phyloP scores from a whole-genome alignment of 2,113 vertebrate species.

The Camelus dromedarius region DNA sequence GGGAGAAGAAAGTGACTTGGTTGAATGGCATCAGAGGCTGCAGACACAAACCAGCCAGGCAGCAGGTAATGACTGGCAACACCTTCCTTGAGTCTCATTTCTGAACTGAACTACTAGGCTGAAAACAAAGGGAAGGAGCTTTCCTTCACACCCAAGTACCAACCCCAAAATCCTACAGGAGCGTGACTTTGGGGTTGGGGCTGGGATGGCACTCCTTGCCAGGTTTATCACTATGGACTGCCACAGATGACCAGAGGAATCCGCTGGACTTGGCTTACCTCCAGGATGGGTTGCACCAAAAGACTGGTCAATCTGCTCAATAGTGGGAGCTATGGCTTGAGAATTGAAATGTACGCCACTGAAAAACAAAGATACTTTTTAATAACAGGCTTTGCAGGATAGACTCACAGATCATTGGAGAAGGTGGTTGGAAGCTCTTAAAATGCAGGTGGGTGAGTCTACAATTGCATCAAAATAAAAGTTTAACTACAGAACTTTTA shows the following conservation, averaged over 20 bases:
- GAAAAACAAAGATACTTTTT: slow-evolving; percentile 80
- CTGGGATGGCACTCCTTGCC: not conserved
- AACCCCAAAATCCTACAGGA: not conserved
- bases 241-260: slow-evolving; percentile 1
- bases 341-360: slow-evolving; percentile 99
- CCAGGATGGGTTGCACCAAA: slow-evolving; percentile 99
- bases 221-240: slow-evolving; percentile 25
- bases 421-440: slow-evolving; percentile 18
- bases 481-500: slow-evolving; percentile 49
- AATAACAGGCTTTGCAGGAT: slow-evolving; percentile 21
- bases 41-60: slow-evolving; percentile 11
- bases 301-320: slow-evolving; percentile 99
- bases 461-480: not conserved
- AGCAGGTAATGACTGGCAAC: not conserved
- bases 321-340: slow-evolving; percentile 98
- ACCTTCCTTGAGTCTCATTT: slow-evolving; percentile 39
- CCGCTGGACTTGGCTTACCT: slow-evolving; percentile 89
- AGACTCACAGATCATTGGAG: not conserved
- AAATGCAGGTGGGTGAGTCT: not conserved
- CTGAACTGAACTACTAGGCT: not conserved
- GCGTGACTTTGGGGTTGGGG: not conserved
- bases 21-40: slow-evolving; percentile 41
- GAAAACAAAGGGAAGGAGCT: not conserved
- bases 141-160: not conserved
- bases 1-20: slow-evolving; percentile 59